A percentile compares a stretch with the other conserved stretches of the same genome.
phyloP scores from a whole-genome alignment of 2,113 vertebrate species.

The Lepidothrix coronata region DNA sequence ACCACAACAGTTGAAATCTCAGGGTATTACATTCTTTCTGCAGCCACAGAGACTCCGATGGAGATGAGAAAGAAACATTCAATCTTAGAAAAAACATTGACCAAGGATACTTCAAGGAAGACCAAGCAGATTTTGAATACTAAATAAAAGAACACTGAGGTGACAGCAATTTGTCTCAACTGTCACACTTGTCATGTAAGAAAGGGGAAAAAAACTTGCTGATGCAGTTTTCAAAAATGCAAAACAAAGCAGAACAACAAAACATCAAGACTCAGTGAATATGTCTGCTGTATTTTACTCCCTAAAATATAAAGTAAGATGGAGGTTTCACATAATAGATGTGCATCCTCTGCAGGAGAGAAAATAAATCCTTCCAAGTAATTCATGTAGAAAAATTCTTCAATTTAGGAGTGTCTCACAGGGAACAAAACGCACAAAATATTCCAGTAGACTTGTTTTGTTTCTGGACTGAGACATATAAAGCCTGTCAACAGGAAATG shows the following conservation, averaged over 20 bases:
- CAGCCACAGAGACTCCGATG: not conserved
- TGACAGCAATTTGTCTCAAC: not conserved
- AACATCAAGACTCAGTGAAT: not conserved
- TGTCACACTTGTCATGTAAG: not conserved
- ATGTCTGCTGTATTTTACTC: not conserved
- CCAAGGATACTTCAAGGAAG: not conserved
- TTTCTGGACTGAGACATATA: not conserved
- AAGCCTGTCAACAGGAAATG: not conserved
- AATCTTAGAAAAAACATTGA: not conserved
- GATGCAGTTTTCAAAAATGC: not conserved
- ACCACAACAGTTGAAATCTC: not conserved
- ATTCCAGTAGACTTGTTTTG: not conserved
- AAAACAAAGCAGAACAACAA: not conserved
- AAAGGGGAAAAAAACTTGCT: not conserved
- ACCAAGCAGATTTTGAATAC: not conserved
- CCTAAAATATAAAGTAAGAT: not conserved
- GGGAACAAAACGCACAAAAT: not conserved
- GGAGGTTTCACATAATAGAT: not conserved
- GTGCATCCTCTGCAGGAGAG: not conserved
- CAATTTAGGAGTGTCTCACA: not conserved
- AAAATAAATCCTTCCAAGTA: not conserved
- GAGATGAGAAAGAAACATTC: not conserved
- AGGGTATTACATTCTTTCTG: not conserved
- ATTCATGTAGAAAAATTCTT: not conserved
- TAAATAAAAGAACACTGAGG: not conserved